Evolutionary conservation across 2,797 vertebrate species (phyloP).

Genomic region (Coilia nasus): DNA sequence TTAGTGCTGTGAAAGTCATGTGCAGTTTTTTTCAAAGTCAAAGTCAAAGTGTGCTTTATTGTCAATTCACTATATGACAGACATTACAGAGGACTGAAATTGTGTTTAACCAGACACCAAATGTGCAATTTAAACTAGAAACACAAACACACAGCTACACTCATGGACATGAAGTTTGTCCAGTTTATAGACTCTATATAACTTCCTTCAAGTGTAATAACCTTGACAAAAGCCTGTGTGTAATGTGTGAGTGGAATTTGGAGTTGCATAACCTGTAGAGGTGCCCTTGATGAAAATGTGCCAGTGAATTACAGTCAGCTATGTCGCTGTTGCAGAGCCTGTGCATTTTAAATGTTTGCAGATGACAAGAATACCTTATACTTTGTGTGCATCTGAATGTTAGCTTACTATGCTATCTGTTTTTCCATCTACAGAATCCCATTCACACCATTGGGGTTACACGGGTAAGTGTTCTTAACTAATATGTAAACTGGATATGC

Average conservation of each 20-base stretch:
- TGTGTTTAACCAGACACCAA: too few relatives aligned
- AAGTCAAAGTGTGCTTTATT: too few relatives aligned
- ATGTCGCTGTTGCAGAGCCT: neutral
- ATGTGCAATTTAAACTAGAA: too few relatives aligned
- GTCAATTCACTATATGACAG: too few relatives aligned
- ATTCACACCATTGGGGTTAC: constrained; percentile 58
- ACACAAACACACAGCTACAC: too few relatives aligned
- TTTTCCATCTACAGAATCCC: constrained; percentile 46
- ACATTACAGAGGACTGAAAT: too few relatives aligned
- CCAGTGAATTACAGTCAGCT: neutral
- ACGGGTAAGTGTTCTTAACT: constrained; percentile 48
- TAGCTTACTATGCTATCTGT: neutral
- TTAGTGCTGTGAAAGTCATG: neutral
- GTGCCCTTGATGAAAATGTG: neutral
- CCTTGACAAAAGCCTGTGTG: neutral
- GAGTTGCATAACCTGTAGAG: neutral
- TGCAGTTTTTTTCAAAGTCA: too few relatives aligned
- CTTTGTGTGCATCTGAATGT: neutral
- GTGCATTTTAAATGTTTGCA: neutral
- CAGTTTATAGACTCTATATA: neutral
- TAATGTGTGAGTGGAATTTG: neutral
- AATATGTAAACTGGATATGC: neutral
- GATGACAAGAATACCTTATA: neutral
- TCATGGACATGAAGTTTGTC: too few relatives aligned
- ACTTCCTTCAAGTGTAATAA: neutral